These are phyloP conservation scores for Micromussa lordhowensis DNA, from an alignment of 92 coral and sea anemone genomes.

Conservation along the genomic window DNA sequence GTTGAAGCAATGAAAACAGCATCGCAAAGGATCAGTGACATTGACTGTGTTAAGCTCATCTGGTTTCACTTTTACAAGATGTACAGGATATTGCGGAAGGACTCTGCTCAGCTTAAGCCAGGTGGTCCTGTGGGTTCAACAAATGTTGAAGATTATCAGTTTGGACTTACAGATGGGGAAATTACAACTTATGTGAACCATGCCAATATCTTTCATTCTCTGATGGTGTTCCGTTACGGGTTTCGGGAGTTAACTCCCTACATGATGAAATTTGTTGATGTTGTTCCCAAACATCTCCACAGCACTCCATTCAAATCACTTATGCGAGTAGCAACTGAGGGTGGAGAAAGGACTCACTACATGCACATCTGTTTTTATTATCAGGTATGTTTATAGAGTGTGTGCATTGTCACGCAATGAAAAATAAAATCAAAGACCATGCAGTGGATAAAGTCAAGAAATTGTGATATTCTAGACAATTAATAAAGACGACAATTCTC, in stretches of 20 bases:
- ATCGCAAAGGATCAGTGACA: background rate
- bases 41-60: conserved; percentile 5
- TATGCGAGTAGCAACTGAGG: conserved; percentile 13
- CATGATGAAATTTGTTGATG: conserved; percentile 25
- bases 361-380: conserved; percentile 11
- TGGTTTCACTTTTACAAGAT: conserved; percentile 29
- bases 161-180: conserved; percentile 25
- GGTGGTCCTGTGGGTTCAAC: background rate
- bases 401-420: too few relatives aligned
- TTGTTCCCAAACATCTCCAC: conserved; percentile 6
- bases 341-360: conserved; percentile 12
- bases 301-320: conserved; percentile 17
- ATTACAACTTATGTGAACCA: conserved; percentile 13
- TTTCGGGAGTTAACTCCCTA: background rate
- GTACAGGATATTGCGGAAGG: conserved; percentile 29
- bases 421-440: too few relatives aligned
- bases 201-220: conserved; percentile 24
- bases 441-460: too few relatives aligned
- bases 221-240: conserved; percentile 18
- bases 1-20: background rate
- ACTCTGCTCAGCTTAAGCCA: conserved; percentile 4
- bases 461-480: too few relatives aligned
- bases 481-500: too few relatives aligned
- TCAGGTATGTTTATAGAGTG: background rate
- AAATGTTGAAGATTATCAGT: conserved; percentile 39